Base-by-base conservation (phyloP, 1,140 invertebrate genomes). In the Zaprionus nigranus region DNA sequence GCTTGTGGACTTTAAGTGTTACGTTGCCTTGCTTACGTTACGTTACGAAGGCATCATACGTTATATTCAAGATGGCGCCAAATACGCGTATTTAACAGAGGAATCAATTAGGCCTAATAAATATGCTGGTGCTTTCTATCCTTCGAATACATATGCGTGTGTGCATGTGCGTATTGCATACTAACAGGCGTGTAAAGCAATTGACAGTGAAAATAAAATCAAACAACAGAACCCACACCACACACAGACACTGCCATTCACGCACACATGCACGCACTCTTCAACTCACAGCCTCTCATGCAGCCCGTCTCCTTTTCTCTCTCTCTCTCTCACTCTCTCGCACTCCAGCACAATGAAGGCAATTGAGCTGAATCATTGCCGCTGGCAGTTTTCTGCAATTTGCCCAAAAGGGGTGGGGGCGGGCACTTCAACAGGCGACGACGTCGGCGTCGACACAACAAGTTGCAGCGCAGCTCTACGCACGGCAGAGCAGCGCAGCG, bases 291-390 rank as follows among this genome's bases (percentile, higher is more conserved):
- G 15, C 17, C 17, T 22, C 6, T 57, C 26, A 12, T 54, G 13
- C 61, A 22, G 22, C 24, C 36, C 5, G 7, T 53, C 49, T 53
- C n/a, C 6, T n/a, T 43, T 53, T 20, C 53, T 15, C 38, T 66
- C 17, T 15, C 11, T 9, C 20, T 34, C 46, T 53, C 46, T 22
- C 38, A 36, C 62, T 51, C 30, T 43, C 30, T 20, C 61, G 24
- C 66, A 38, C 40, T 26, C 60, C 30, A 40, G 34, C 7, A 67
- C 43, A 71, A 90, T 90, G 86, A 90, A 81, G 86, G 86, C 86
- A 90, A 90, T 90, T 86, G 86, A 90, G 86, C 79, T 75, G 82
- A 90, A 90, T 85, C 86, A 86, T 90, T 82, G 82, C 81, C 77
- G 82, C 54, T 82, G 85, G 85, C 85, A 90, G 85, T 69, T 88